Evolutionary conservation across 2,113 vertebrate genomes (phyloP), one percentile per base, ranked within the genome.

Genomic region (Athene cunicularia): DNA sequence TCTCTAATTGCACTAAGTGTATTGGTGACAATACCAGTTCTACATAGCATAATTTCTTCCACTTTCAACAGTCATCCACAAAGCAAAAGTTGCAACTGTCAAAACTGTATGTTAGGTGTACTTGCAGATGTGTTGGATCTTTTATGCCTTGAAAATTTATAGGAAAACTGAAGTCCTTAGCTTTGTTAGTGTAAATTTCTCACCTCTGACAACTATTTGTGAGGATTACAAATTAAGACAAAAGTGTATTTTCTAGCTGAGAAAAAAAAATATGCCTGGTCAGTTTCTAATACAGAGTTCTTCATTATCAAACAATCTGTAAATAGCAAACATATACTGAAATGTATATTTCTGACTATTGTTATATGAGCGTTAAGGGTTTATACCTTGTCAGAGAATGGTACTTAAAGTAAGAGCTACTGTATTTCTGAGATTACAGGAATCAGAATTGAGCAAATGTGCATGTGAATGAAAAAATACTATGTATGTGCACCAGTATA

Each of bases 401-500:
- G 28, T 68, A 47, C 39, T 68, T 93, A 23, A 13, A 75, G 14
- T 80, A 83, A 83, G 23, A 73, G 35, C n/a, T 64, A 35, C 56
- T 86, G 84, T 62, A 5, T 80, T 82, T 43, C 30, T 56, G 74
- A 67, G 60, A 26, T 76, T 43, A 20, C n/a, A 27, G 9, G 16
- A 55, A 13, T 86, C 26, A 68, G 53, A 80, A 70, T 18, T 45
- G 45, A 82, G 64, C 20, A 82, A 72, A 43, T 24, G 14, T 73
- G 71, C 19, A 14, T 32, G 19, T 59, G 50, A 79, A 41, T 75
- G 39, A 79, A 90, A 49, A 76, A 82, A 63, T 16, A 2, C 27
- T 2, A 14, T 22, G 14, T 0, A 0, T 67, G 5, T 71, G 39
- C 66, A 23, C 39, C 18, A 28, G 6, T 75, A 22, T 55, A 59